phyloP scores from a whole-genome alignment of 1,140 invertebrate genomes.

The Paramacrobiotus metropolitanus region DNA sequence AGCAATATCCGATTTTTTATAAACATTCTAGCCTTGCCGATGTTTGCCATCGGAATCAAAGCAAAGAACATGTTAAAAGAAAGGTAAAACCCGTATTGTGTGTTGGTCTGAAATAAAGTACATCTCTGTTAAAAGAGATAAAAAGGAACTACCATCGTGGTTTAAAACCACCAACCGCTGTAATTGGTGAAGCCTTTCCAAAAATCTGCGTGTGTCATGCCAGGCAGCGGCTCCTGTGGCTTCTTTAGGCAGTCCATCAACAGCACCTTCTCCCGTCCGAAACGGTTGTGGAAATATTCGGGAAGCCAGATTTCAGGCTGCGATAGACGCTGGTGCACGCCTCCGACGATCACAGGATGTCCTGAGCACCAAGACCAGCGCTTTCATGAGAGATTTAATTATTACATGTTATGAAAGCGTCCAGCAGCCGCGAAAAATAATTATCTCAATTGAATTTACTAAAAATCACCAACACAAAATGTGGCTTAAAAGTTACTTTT shows the following conservation, averaged over 20 bases:
- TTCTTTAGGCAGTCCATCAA: constrained; percentile 74
- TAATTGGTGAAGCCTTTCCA: constrained; percentile 87
- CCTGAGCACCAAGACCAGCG: too few species aligned
- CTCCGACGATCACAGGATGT: constrained; percentile 77
- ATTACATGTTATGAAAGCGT: too few species aligned
- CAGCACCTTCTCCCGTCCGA: constrained; percentile 72
- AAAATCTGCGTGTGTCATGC: constrained; percentile 74
- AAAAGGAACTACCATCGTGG: background rate
- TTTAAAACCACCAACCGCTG: constrained; percentile 25
- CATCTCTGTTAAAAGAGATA: too few species aligned
- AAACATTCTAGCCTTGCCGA: constrained; percentile 6
- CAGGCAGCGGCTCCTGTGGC: constrained; percentile 35
- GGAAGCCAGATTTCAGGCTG: constrained; percentile 59
- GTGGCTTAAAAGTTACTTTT: too few species aligned
- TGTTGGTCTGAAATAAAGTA: too few species aligned
- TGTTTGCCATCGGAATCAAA: too few species aligned
- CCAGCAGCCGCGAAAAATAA: too few species aligned
- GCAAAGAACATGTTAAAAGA: too few species aligned
- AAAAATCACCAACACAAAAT: too few species aligned
- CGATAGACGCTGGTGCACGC: constrained; percentile 50
- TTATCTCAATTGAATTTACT: too few species aligned
- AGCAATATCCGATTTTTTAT: background rate
- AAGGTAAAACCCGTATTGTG: too few species aligned
- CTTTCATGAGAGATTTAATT: too few species aligned
- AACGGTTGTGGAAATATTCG: constrained; percentile 63